Evolutionary conservation across 2,888 invertebrate species (phyloP), one percentile per base, ranked within the genome.

Genomic region (Adelphocoris suturalis): DNA sequence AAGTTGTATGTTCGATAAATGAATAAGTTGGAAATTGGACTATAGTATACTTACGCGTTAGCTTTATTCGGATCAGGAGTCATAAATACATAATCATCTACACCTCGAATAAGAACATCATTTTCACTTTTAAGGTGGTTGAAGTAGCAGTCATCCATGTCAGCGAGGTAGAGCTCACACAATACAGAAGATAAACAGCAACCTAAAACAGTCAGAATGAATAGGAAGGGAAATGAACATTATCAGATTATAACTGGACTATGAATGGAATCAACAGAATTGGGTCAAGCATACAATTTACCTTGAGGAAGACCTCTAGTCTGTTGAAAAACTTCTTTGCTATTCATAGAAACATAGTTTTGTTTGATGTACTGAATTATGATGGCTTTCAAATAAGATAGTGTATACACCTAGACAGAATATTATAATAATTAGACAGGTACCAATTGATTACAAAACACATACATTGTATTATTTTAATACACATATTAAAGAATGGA

Each of bases 81-180:
- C n/a, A 89, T 27, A 19, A 37, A 89, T 37, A 89, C 19, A 61
- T 89, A 89, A 57, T 89, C 89, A 23, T 89, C 89, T 12, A 61
- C 61, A 9, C 76, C 89, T 46, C 89, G 52, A 37, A 81, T 47
- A 16, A 89, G 55, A 46, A 81, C 23, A 23, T 80, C 81, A 16
- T 68, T 37, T 46, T 61, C 81, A 19, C 46, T 46, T 19, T 61
- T 46, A 19, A 76, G n/a, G 57, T 78, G 80, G 14, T 61, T 68
- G n/a, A 89, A 89, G 28, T 61, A 80, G 23, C 23, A 16, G 27
- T 81, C 61, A 47, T 89, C 89, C 89, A 89, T 80, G 57, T 89
- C 89, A 9, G 57, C n/a, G 12, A 81, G 61, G 27, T 89, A 89
- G 14, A 89, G 57, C 46, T 89, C 89, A 57, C 89, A 89, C 16